Conservation (phyloP, 2,113 vertebrate genomes). For the Beaufortia kweichowensis region DNA sequence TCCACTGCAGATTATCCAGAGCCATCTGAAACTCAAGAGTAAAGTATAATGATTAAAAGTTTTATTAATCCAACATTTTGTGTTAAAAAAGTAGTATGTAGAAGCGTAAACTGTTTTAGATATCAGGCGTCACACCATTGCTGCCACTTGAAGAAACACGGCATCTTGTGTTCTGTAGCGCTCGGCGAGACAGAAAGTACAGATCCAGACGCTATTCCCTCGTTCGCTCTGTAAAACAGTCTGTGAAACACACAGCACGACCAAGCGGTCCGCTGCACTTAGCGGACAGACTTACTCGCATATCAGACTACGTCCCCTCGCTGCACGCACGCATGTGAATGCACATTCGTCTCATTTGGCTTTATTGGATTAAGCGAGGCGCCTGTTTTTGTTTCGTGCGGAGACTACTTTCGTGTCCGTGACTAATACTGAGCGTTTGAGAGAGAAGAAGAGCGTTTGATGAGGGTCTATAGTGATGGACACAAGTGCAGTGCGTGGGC, state of each 20-base stretch:
- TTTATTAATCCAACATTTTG: background rate
- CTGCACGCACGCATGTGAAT: too few relatives aligned
- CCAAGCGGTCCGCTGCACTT: too few relatives aligned
- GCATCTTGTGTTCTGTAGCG: too few relatives aligned
- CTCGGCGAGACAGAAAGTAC: too few relatives aligned
- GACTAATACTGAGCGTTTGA: background rate
- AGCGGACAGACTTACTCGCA: too few relatives aligned
- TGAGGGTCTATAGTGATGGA: conserved; percentile 16
- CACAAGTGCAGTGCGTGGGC: conserved; percentile 12
- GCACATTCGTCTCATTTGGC: background rate
- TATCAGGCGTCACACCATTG: too few relatives aligned
- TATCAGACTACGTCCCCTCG: background rate
- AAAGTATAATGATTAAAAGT: background rate
- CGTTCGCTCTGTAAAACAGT: too few relatives aligned
- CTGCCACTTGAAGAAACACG: too few relatives aligned
- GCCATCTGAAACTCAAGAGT: background rate
- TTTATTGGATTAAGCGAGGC: background rate
- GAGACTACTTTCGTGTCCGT: background rate
- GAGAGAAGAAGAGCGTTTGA: conserved; percentile 15
- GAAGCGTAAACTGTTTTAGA: background rate
- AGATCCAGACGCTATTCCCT: too few relatives aligned
- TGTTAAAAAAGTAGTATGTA: background rate
- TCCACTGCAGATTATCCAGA: background rate
- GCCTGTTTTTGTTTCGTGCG: conserved; percentile 6
- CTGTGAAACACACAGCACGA: too few relatives aligned